phyloP scores from a whole-genome alignment of 2,113 vertebrate genomes.

The Camelus dromedarius region DNA sequence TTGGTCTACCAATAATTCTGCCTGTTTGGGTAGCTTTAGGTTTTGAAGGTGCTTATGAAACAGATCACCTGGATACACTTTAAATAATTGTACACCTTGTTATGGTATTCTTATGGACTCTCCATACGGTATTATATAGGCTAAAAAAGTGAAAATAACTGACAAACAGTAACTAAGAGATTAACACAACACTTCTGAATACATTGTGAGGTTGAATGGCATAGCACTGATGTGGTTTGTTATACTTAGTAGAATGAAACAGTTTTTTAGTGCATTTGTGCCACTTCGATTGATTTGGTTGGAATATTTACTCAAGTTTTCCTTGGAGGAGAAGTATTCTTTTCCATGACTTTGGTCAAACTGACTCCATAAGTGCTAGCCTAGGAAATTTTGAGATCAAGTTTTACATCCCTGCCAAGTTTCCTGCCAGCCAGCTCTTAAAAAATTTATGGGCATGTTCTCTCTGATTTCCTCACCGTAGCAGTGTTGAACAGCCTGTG shows the following conservation, averaged over 20 bases:
- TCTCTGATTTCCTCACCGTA: slow-evolving; percentile 6
- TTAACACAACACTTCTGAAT: not conserved
- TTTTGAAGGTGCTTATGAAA: not conserved
- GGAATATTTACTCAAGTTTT: not conserved
- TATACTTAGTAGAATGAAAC: rapidly evolving
- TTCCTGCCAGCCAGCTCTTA: not conserved
- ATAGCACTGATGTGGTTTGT: not conserved
- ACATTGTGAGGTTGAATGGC: not conserved
- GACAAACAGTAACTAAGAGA: not conserved
- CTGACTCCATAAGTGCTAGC: not conserved
- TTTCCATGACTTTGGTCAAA: not conserved
- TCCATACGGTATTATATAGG: not conserved
- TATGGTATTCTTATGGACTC: not conserved
- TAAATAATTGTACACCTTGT: not conserved
- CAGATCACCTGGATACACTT: not conserved
- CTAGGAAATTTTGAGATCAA: slow-evolving; percentile 20
- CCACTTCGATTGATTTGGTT: not conserved
- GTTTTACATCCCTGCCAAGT: not conserved
- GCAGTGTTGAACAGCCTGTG: not conserved
- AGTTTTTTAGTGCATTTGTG: not conserved
- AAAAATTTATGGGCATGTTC: not conserved
- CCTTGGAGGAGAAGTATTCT: not conserved
- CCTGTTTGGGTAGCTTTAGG: not conserved
- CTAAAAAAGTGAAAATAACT: not conserved
- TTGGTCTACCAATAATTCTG: not conserved